Base-by-base conservation (phyloP, 2,888 invertebrate genomes). In the Abscondita cerata region DNA sequence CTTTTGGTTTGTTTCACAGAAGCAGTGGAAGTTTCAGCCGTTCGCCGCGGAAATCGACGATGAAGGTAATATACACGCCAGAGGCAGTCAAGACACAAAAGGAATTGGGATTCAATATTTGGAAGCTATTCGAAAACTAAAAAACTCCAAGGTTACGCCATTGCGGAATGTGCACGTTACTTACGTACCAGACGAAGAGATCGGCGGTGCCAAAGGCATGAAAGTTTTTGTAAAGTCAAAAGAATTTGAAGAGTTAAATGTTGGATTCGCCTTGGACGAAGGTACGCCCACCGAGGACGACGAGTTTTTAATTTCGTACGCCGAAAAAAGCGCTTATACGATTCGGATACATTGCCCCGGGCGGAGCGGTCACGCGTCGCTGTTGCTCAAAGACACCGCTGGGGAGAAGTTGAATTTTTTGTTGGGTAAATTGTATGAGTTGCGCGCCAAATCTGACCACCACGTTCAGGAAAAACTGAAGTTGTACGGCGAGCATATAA, bases 181-280 rank as follows among this genome's bases (percentile, higher is more conserved):
- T 0, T 92, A 89, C 80, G 89, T 91, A 9, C 91, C 92, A 93
- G 95, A 96, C 82, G 96, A 96, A 80, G 96, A 96, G 82, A 89
- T 92, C 71, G 95, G 95, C 3, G 94, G 95, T 0, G 82, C 84
- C 1, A 86, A 88, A 59, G 95, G 96, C 13, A 95, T 96, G 94
- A 81, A 83, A 67, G 82, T 84, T 62, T 95, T 95, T 80, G 87
- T 93, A 0, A 76, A 86, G 38, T 89, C 89, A 0, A 81, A 87
- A 11, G 88, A 90, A 47, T 96, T 95, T 76, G 86, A 86, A 71
- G 82, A 85, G 0, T 79, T 96, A 9, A 94, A 95, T 74, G 82
- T 95, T 59, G 95, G 92, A 1, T 92, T 95, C 80, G 89, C 91
- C 0, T 78, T 96, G 66, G 96, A 96, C 76, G 96, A 96, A 81